Conservation (phyloP, 2,888 invertebrate species). For the Tribolium freemani region DNA sequence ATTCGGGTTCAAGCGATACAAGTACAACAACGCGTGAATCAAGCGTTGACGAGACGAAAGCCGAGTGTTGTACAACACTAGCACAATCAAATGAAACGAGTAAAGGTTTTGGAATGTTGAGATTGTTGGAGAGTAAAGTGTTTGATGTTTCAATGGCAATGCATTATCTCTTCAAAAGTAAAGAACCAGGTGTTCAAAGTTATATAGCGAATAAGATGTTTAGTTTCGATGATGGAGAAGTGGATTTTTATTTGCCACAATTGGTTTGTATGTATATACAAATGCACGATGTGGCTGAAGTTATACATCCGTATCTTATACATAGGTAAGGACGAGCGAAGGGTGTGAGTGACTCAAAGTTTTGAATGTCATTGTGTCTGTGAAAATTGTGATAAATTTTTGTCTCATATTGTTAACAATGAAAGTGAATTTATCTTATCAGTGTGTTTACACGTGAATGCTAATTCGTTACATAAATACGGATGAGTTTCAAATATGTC, state of each 20-base stretch:
- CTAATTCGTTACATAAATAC: too few species aligned
- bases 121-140: conserved; percentile 96
- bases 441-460: too few species aligned
- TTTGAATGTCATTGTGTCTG: neutral
- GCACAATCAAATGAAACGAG: conserved; percentile 57
- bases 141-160: conserved; percentile 99
- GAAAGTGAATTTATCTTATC: neutral
- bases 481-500: too few species aligned
- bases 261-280: conserved; percentile 98
- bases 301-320: conserved; percentile 85
- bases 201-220: conserved; percentile 99
- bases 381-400: neutral
- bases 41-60: conserved; percentile 61
- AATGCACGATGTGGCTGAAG: conserved; percentile 97
- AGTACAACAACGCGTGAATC: conserved; percentile 68
- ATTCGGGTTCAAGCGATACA: conserved; percentile 66
- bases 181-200: conserved; percentile 97
- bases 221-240: conserved; percentile 91
- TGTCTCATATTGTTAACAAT: neutral
- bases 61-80: conserved; percentile 43
- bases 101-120: conserved; percentile 76
- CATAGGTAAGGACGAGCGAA: conserved; percentile 73
- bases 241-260: conserved; percentile 98
- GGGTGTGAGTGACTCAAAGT: neutral
- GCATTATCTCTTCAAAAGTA: conserved; percentile 97